These are phyloP conservation scores for Pogonophryne albipinna DNA, from an alignment of 2,797 vertebrate genomes.

Conservation along the genomic window DNA sequence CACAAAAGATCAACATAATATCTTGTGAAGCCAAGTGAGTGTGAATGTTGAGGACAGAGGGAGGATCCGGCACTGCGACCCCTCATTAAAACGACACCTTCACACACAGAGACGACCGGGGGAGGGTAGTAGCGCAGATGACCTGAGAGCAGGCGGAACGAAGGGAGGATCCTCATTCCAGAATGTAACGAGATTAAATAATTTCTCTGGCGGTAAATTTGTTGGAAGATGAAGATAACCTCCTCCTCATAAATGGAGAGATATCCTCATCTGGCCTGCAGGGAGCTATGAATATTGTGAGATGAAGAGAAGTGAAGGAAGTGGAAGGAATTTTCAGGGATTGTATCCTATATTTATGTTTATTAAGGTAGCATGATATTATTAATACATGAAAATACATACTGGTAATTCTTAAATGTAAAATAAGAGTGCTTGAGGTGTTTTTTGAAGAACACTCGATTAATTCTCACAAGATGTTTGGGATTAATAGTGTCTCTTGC, in stretches of 20 bases:
- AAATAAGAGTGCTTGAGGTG: too few relatives aligned
- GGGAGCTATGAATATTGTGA: constrained; percentile 36
- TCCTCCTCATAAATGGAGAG: constrained; percentile 62
- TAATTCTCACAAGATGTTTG: too few relatives aligned
- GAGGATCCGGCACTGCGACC: constrained; percentile 55
- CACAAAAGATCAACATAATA: constrained; percentile 34
- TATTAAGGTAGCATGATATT: not conserved
- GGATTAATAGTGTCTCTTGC: too few relatives aligned
- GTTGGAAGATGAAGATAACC: constrained; percentile 75
- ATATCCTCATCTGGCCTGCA: constrained; percentile 33
- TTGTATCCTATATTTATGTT: not conserved
- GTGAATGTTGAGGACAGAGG: constrained; percentile 37
- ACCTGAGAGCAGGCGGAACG: constrained; percentile 67
- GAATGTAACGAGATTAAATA: constrained; percentile 72
- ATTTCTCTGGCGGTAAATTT: constrained; percentile 67
- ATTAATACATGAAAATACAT: too few relatives aligned
- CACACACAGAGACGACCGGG: constrained; percentile 52
- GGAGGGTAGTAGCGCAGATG: constrained; percentile 54
- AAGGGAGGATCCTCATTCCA: constrained; percentile 59
- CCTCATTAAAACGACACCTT: constrained; percentile 68
- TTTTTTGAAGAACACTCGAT: too few relatives aligned
- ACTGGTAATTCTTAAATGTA: too few relatives aligned
- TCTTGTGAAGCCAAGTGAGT: constrained; percentile 47
- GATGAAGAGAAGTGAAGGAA: constrained; percentile 17
- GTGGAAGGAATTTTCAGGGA: not conserved